A percentile compares a stretch with the other conserved stretches of the same genome.
These are phyloP conservation scores for Radopholus similis DNA, from an alignment of 1,140 invertebrate species.

Conservation along the genomic window DNA sequence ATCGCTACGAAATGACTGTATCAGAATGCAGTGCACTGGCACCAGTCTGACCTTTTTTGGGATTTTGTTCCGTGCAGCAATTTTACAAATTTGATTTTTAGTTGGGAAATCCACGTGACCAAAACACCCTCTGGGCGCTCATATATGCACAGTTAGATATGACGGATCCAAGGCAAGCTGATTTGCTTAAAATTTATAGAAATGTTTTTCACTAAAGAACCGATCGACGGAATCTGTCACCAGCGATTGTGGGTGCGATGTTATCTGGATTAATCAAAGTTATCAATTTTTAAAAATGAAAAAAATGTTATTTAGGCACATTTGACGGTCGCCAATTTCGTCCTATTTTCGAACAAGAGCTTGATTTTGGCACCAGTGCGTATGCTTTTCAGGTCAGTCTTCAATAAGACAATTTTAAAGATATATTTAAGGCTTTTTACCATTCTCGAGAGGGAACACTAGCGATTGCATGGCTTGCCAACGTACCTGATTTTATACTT, in stretches of 20 bases:
- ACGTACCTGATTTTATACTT: constrained; percentile 17
- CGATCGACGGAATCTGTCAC: constrained; percentile 12
- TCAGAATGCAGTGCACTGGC: constrained; percentile 13
- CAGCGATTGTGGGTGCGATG: constrained; percentile 2
- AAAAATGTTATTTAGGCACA: no score
- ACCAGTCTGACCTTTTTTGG: background rate
- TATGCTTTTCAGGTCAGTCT: constrained; percentile 19
- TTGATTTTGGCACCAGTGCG: constrained; percentile 20
- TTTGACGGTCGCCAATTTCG: constrained; percentile 6
- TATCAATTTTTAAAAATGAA: no score
- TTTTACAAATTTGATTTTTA: background rate
- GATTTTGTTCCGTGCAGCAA: background rate
- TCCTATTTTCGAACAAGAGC: constrained; percentile 10
- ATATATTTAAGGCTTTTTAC: background rate
- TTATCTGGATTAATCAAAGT: no score
- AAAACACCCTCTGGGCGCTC: constrained; percentile 18
- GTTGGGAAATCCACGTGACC: background rate
- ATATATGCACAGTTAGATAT: constrained; percentile 16
- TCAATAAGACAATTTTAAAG: background rate
- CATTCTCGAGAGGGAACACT: background rate
- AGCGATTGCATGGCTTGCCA: constrained; percentile 21
- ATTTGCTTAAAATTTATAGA: no score
- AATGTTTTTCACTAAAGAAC: background rate
- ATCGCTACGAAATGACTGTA: constrained; percentile 15
- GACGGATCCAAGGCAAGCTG: no score